Percentiles rank a stretch among this genome's conserved stretches.
phyloP scores from a whole-genome alignment of 2,113 vertebrate species.

The Talpa occidentalis region DNA sequence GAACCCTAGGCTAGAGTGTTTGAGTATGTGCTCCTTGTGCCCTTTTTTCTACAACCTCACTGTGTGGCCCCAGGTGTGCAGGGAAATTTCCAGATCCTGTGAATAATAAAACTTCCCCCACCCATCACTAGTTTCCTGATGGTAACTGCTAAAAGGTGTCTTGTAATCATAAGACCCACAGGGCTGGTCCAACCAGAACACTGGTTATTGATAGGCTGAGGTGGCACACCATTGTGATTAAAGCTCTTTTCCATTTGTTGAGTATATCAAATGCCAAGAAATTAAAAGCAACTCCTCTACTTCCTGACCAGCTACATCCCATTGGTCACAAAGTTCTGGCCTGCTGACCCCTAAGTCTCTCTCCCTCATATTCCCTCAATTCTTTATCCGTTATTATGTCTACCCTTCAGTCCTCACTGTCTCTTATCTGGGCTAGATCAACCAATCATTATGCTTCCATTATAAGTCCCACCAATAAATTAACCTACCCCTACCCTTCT shows the following conservation, averaged over 20 bases:
- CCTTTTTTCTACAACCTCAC: no score
- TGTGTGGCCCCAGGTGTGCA: neutral
- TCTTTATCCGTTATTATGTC: rapidly evolving
- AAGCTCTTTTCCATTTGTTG: neutral
- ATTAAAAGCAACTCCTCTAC: neutral
- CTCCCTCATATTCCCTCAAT: neutral
- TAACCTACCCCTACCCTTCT: neutral
- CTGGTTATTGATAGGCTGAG: neutral
- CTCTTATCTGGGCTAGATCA: neutral
- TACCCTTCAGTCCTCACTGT: neutral
- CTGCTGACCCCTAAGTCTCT: neutral
- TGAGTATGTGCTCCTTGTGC: no score
- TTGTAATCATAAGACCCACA: neutral
- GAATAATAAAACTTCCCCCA: neutral
- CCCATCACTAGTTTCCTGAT: neutral
- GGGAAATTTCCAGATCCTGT: neutral
- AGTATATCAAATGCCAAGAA: neutral
- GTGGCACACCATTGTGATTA: neutral
- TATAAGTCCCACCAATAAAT: neutral
- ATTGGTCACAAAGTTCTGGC: neutral
- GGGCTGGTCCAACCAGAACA: neutral
- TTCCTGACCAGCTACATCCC: neutral
- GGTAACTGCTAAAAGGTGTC: neutral
- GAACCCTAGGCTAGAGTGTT: no score
- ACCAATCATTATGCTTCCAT: neutral